A percentile compares a stretch with the other conserved stretches of the same genome.
These are phyloP conservation scores for Bruchidius siliquastri DNA, from an alignment of 2,888 invertebrate species.

Conservation along the genomic window DNA sequence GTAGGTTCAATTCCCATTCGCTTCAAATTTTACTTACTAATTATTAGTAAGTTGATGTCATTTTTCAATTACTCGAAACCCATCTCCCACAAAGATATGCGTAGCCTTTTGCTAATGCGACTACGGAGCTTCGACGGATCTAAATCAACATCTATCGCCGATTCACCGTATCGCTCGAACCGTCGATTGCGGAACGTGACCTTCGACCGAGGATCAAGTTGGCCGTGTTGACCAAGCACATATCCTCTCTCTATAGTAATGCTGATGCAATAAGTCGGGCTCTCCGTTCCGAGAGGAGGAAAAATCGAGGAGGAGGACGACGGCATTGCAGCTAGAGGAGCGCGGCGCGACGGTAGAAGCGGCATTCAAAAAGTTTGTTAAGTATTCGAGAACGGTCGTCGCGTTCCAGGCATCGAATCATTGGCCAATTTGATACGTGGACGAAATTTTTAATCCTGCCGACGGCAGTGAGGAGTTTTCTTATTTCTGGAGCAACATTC, in stretches of 20 bases:
- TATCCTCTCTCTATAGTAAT: constrained; percentile 11
- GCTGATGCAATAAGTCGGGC: constrained; percentile 22
- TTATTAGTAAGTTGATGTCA: no score
- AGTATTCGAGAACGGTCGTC: constrained; percentile 26
- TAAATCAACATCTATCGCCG: no score
- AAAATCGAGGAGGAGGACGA: background rate
- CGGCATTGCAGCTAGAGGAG: no score
- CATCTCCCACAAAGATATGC: no score
- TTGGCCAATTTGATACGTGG: constrained; percentile 33
- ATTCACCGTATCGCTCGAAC: no score
- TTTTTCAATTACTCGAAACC: no score
- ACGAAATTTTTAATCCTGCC: constrained; percentile 29
- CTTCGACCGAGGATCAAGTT: no score
- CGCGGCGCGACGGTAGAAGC: constrained; percentile 9
- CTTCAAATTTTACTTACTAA: no score
- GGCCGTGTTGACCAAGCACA: constrained; percentile 7
- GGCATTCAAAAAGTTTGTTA: constrained; percentile 27
- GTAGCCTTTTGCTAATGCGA: no score
- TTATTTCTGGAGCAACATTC: background rate
- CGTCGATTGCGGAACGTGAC: no score
- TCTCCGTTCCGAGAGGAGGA: constrained; percentile 2
- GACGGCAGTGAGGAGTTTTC: constrained; percentile 1
- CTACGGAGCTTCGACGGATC: no score
- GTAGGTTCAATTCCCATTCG: no score
- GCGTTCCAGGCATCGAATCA: constrained; percentile 31